These are phyloP conservation scores for Polypterus bichir DNA, from an alignment of 2,113 vertebrate genomes.

Conservation along the genomic window DNA sequence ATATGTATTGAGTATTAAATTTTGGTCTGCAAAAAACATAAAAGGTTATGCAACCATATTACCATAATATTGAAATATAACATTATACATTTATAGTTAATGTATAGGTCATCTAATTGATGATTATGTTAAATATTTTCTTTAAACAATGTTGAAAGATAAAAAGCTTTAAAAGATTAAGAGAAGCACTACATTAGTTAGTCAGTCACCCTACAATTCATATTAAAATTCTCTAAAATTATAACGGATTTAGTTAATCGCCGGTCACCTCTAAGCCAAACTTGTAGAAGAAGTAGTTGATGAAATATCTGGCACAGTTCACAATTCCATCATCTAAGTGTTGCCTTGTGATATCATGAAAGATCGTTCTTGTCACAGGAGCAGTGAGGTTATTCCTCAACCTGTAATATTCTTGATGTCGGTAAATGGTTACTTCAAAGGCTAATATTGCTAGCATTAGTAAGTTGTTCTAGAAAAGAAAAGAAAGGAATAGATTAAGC, in stretches of 20 bases:
- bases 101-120: too few relatives aligned
- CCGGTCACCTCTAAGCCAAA: conserved; percentile 84
- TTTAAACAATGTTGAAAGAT: conserved; percentile 12
- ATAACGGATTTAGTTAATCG: not conserved
- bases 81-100: too few relatives aligned
- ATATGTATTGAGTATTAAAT: too few relatives aligned
- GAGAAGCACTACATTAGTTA: not conserved
- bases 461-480: conserved; percentile 66
- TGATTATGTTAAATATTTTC: too few relatives aligned
- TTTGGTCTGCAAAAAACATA: too few relatives aligned
- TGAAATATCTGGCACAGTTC: conserved; percentile 85
- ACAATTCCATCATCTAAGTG: conserved; percentile 84
- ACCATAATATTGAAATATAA: too few relatives aligned
- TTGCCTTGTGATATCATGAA: conserved; percentile 82
- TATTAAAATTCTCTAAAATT: not conserved
- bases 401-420: conserved; percentile 83
- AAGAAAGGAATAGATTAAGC: conserved; percentile 5
- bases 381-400: conserved; percentile 74
- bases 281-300: conserved; percentile 98
- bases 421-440: conserved; percentile 89
- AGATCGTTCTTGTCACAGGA: conserved; percentile 80
- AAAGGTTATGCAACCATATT: too few relatives aligned
- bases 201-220: not conserved
- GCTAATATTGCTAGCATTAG: conserved; percentile 83
- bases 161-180: not conserved